A percentile compares a stretch with the other conserved stretches of the same genome.
Conservation (phyloP, 2,113 vertebrate genomes). For the Calonectris borealis region DNA sequence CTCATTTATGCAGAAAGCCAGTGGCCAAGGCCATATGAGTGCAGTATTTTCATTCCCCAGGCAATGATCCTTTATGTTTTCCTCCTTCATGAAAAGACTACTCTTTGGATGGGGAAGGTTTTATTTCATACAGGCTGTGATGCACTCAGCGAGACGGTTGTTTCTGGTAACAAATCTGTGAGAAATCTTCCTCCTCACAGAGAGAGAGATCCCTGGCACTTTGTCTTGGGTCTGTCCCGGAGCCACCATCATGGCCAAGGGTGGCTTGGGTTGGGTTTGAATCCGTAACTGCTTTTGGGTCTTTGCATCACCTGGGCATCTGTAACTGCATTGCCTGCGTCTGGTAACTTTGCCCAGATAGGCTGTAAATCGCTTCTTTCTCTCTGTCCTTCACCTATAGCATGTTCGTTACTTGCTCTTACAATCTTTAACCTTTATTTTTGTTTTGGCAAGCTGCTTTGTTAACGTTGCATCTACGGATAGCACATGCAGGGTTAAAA, state of each 20-base stretch:
- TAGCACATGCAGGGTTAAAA: background rate
- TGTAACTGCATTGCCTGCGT: background rate
- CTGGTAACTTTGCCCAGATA: background rate
- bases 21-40: background rate
- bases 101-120: background rate
- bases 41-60: background rate
- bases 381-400: background rate
- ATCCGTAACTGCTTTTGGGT: background rate
- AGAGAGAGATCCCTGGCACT: background rate
- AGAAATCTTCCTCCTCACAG: background rate
- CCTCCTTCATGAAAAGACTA: background rate
- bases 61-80: background rate
- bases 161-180: background rate
- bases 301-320: background rate
- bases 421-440: background rate
- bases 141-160: background rate
- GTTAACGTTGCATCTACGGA: background rate
- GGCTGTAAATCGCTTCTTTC: background rate
- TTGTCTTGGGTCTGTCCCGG: background rate
- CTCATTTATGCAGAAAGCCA: background rate
- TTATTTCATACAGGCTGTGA: background rate
- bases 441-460: background rate
- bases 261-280: background rate
- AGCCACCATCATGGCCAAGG: background rate
- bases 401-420: background rate